Conservation (phyloP, 1,140 invertebrate genomes). For the Schmidtea mediterranea region DNA sequence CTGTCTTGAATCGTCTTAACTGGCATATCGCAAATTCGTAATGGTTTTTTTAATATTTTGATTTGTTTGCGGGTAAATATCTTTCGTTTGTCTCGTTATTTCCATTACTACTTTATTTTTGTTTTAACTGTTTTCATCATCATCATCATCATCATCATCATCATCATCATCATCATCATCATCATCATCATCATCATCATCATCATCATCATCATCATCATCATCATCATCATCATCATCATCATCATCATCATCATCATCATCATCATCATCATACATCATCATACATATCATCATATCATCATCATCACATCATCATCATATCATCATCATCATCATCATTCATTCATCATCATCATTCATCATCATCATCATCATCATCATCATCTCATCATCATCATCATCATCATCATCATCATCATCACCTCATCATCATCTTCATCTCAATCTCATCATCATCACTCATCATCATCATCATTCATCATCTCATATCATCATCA, state of each 20-base stretch:
- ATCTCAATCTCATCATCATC: background rate
- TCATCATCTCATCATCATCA: no score
- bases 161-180: slow-evolving; percentile 1
- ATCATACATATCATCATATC: no score
- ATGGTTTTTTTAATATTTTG: no score
- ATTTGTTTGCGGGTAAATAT: no score
- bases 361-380: no score
- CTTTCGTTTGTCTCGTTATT: no score
- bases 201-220: slow-evolving; percentile 1
- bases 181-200: slow-evolving; percentile 1
- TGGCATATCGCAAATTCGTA: no score
- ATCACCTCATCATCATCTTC: background rate
- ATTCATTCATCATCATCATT: background rate
- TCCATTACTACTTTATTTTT: no score
- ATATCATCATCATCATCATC: no score
- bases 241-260: slow-evolving; percentile 1
- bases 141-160: slow-evolving; percentile 1
- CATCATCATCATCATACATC: background rate
- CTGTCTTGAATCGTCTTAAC: no score
- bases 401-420: no score
- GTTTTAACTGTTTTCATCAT: background rate
- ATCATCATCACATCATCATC: slow-evolving; percentile 1
- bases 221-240: slow-evolving; percentile 1
- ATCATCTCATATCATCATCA: slow-evolving; percentile 1
- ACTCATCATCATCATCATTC: background rate